Base-by-base conservation (phyloP, 1,140 invertebrate species). In the Aphis gossypii region DNA sequence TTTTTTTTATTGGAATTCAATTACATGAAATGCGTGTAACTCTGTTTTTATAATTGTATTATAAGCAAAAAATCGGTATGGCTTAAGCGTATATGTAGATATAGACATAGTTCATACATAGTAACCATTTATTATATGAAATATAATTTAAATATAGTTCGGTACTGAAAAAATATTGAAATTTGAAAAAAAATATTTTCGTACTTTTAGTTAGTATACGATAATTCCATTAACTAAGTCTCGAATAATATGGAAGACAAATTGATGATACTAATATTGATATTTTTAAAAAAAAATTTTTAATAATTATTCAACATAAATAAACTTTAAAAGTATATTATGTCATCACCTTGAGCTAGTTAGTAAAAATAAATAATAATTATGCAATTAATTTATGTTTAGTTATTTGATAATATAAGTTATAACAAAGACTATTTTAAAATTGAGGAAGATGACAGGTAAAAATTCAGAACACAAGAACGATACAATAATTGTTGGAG, bases 21-120 rank as follows among this genome's bases (percentile, higher is more conserved):
- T 76, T n/a, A n/a, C 18, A 35, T 76, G 14, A 14, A 76, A n/a
- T 76, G 8, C 7, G 14, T 35, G 30, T 76, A 76, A 4, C 60
- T n/a, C 60, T 68, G 60, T n/a, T n/a, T n/a, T 68, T 76, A n/a
- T 76, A 76, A 76, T n/a, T 76, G 11, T 76, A 76, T 76, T 76
- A 76, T n/a, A 76, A 68, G 14, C 30, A 76, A 68, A 68, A 30
- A 76, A 76, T n/a, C 14, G 4, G 11, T n/a, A n/a, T 76, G 11
- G 2, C 0, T n/a, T 0, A n/a, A n/a, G 14, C n/a, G 11, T 0
- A 35, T n/a, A 30, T 30, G 3, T 68, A 68, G 9, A 30, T 30
- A 76, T 76, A 76, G 30, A 6, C 60, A n/a, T 18, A 76, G 5
- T 18, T 68, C n/a, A 76, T 76, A 76, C 14, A n/a, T 35, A n/a